Base-by-base conservation (phyloP, 2,888 invertebrate genomes). In the Mythimna albipuncta region DNA sequence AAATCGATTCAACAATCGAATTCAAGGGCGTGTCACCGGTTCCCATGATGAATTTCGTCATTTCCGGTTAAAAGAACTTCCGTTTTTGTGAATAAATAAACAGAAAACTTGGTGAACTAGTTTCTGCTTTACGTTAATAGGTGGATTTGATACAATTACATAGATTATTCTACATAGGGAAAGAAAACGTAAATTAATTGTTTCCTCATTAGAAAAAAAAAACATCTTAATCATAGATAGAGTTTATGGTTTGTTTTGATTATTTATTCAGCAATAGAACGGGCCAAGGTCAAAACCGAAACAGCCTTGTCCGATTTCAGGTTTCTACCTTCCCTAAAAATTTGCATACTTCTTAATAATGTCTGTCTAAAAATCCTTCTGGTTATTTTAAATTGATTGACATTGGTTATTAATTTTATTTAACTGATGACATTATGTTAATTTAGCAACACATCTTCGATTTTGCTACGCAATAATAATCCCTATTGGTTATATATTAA, bases 21-120 rank as follows among this genome's bases (percentile, higher is more conserved):
- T 85, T 85, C 88, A 89, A 89, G 89, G 89, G 89, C 89, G 88
- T 87, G 87, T 83, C 88, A 83, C 83, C 78, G 85, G 81, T 88
- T 86, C 89, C 88, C 89, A 88, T 88, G 87, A 82, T 82, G 77
- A 81, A 84, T 86, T 87, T 84, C 85, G 78, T 82, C 83, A 87
- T 82, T 83, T 88, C 87, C 86, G 84, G 79, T 82, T 77, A 69
- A 74, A 47, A 61, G 79, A 69, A 87, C 82, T 86, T 89, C 89
- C 89, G 87, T 76, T 86, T 84, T 79, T 79, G 75, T 72, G 67
- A 79, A 75, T 50, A 66, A 64, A 72, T 79, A 62, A 50, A 84
- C 72, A 76, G 41, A 70, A 70, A 72, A 75, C 54, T 73, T 41
- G 65, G 69, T 47, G 47, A 74, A 69, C 64, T 47, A 68, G 74